Percentiles rank a stretch among this genome's conserved stretches.
Conservation (phyloP, 2,113 vertebrate genomes). For the Alosa alosa region DNA sequence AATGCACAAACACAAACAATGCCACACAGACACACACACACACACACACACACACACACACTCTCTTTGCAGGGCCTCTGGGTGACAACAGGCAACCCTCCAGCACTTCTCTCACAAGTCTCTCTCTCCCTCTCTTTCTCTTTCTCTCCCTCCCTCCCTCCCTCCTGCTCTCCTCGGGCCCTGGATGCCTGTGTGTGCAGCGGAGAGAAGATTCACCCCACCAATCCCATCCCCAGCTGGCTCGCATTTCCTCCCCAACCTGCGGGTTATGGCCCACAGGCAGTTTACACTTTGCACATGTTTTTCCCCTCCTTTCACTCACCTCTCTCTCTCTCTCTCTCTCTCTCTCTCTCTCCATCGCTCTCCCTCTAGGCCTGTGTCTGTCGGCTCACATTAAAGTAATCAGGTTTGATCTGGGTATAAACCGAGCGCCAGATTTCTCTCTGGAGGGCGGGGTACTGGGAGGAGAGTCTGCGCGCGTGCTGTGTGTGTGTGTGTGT, state of each 20-base stretch:
- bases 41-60: background rate
- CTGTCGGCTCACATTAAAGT: constrained; percentile 51
- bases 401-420: constrained; percentile 48
- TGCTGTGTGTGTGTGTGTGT: background rate
- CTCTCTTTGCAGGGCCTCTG: background rate
- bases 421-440: constrained; percentile 52
- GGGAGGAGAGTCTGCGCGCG: background rate
- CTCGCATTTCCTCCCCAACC: constrained; percentile 60
- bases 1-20: background rate
- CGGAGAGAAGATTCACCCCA: constrained; percentile 59
- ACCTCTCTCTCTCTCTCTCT: constrained; percentile 40
- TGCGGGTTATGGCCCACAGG: constrained; percentile 62
- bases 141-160: background rate
- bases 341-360: constrained; percentile 46
- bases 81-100: constrained; percentile 9
- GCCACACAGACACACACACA: background rate
- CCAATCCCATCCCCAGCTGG: constrained; percentile 59
- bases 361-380: constrained; percentile 24
- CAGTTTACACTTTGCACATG: constrained; percentile 59
- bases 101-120: background rate
- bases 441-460: constrained; percentile 29
- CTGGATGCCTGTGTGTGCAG: constrained; percentile 44
- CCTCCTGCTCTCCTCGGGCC: constrained; percentile 37
- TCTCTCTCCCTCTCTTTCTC: background rate
- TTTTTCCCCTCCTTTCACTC: constrained; percentile 33